These are phyloP conservation scores for Cantharis rustica DNA, from an alignment of 2,888 invertebrate genomes.

Conservation along the genomic window DNA sequence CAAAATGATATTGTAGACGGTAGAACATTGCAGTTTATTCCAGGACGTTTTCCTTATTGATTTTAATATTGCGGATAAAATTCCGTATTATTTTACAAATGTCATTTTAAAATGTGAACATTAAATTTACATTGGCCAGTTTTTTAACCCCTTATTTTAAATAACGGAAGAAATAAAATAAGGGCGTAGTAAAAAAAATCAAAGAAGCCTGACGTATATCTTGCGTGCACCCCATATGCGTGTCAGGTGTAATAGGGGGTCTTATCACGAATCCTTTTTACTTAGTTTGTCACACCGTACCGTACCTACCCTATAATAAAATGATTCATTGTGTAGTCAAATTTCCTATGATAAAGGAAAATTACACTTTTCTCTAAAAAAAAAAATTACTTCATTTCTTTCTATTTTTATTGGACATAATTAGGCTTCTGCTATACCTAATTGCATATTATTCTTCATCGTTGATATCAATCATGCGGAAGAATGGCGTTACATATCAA, in stretches of 20 bases:
- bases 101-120: background rate
- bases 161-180: slow-evolving; percentile 6
- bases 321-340: slow-evolving; percentile 11
- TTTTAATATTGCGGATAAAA: slow-evolving; percentile 4
- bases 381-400: background rate
- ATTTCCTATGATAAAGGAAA: background rate
- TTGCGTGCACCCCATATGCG: slow-evolving; percentile 21
- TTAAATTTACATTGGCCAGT: background rate
- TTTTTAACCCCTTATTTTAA: background rate
- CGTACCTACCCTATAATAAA: background rate
- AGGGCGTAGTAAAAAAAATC: slow-evolving; percentile 11
- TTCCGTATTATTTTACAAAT: background rate
- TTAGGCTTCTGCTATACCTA: background rate
- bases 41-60: background rate
- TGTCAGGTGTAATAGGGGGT: slow-evolving; percentile 19
- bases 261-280: slow-evolving; percentile 20
- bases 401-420: background rate
- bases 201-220: slow-evolving; percentile 14
- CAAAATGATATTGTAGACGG: background rate
- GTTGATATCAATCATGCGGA: background rate
- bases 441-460: background rate
- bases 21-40: background rate
- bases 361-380: background rate
- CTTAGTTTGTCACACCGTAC: slow-evolving; percentile 12
- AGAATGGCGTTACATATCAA: background rate